Evolutionary conservation across 2,888 invertebrate species (phyloP), one percentile per base, ranked within the genome.

Genomic region (Nowickia ferox): DNA sequence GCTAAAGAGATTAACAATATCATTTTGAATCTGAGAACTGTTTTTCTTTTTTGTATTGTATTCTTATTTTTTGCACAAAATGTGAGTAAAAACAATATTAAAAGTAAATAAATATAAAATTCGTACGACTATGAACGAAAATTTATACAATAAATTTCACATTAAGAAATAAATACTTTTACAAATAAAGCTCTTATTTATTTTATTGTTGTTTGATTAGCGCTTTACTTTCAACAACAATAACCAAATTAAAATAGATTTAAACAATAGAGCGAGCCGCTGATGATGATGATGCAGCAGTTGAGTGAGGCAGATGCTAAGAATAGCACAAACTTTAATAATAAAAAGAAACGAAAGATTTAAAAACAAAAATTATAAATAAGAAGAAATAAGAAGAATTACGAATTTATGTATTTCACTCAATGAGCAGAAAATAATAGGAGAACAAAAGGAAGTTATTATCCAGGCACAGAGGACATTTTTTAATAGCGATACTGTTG

Each of bases 1-100:
- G 75, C 76, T 78, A 40, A 72, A 81, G 61, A 83, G 86, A 83
- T 86, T 86, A 83, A 79, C 65, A 76, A 69, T 76, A 80, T 76
- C 46, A 61, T 75, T 68, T 68, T 68, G 59, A 81, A 81, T 81
- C 68, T 53, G 53, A 51, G 38, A 81, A 75, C 53, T 68, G 38
- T 61, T 44, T 75, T 75, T 68, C 11, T 59, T 72, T 30, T 19
- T 30, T 30, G 19, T 40, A n/a, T 10, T 71, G 30, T 72, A 30
- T 71, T 42, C 17, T 72, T 48, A 30, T 48, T 65, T 30, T 30
- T 30, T 30, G 30, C 44, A 65, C 63, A 71, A 79, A 55, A 44
- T 69, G 44, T 42, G 51, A 55, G 71, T 53, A 68, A 63, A 38
- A 55, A 71, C 51, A 78, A 61, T 61, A 79, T 44, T 22, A 68